Evolutionary conservation across 2,113 vertebrate species (phyloP).

Genomic region (Chascanopsetta lugubris): DNA sequence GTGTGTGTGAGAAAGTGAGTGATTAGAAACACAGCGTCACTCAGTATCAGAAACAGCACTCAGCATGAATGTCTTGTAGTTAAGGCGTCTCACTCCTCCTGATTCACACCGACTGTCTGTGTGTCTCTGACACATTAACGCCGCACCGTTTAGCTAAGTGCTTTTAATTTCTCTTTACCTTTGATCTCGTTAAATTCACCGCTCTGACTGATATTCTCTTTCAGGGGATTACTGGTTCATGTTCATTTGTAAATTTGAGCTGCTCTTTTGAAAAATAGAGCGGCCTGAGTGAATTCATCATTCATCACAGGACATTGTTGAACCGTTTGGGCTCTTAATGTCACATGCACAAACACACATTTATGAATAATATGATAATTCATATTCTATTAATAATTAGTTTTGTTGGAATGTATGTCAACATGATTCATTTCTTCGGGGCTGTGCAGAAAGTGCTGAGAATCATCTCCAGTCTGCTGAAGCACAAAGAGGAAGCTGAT

Average conservation of each 20-base stretch:
- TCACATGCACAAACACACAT: neutral
- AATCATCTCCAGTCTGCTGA: neutral
- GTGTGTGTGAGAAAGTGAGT: neutral
- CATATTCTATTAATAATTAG: neutral
- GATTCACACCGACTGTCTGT: neutral
- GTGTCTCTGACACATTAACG: neutral
- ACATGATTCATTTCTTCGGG: neutral
- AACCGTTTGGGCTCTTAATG: too few relatives aligned
- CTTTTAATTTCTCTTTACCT: neutral
- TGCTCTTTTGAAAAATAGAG: too few relatives aligned
- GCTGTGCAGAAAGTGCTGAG: neutral
- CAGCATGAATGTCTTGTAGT: neutral
- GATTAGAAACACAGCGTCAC: neutral
- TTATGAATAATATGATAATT: neutral
- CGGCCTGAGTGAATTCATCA: too few relatives aligned
- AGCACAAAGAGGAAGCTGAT: constrained; percentile 9
- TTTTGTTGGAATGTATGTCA: neutral
- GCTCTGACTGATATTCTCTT: constrained; percentile 23
- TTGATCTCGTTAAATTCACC: neutral
- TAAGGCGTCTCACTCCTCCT: neutral
- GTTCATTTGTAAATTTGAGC: constrained; percentile 37
- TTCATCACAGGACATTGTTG: too few relatives aligned
- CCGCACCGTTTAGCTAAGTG: neutral
- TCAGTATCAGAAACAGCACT: neutral
- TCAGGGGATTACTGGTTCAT: constrained; percentile 29